Base-by-base conservation (phyloP, 2,888 invertebrate species). In the Dysmachus trigonus region DNA sequence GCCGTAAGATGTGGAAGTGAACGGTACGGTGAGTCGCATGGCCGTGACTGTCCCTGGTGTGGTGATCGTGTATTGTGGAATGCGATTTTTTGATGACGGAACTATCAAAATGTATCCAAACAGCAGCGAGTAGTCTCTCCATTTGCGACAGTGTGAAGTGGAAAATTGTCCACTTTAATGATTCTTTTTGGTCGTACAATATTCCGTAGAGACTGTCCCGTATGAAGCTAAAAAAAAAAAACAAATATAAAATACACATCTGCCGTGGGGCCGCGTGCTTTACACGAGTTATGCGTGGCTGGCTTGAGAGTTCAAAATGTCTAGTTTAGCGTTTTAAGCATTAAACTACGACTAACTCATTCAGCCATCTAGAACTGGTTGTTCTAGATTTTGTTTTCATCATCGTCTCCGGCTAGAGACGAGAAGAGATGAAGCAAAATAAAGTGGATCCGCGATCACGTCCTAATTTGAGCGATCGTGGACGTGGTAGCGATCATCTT, bases 41-140 rank as follows among this genome's bases (percentile, higher is more conserved):
- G 62, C 62, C 62, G 22, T 62, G 62, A 62, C 62, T 62, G 62
- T 8, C 62, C 62, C 38, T 41, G 15, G 3, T 33, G 53, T 33
- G 53, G 53, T 81, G 81, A 81, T 81, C 81, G 35, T 53, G 81
- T 35, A 53, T 81, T 79, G 53, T 81, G 81, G 81, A 81, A 81
- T 81, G 81, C 81, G 81, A 81, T 53, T 62, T 62, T 62, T 81
- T 62, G 33, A 81, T 81, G 81, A 81, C 81, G 81, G 81, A 81
- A 81, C 81, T 81, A 53, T 33, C 81, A 81, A 81, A 81, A 81
- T 81, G 53, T 81, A 53, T 81, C 53, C 6, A 31, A 53, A 33
- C 81, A 31, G 41, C 81, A 31, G 41, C 35, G 76, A 35, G 7
- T 76, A 35, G 15, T 76, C 18, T 5, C 73, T 18, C 71, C 71